Evolutionary conservation across 2,113 vertebrate genomes (phyloP), one percentile per base, ranked within the genome.

Genomic region (Psettodes erumei): DNA sequence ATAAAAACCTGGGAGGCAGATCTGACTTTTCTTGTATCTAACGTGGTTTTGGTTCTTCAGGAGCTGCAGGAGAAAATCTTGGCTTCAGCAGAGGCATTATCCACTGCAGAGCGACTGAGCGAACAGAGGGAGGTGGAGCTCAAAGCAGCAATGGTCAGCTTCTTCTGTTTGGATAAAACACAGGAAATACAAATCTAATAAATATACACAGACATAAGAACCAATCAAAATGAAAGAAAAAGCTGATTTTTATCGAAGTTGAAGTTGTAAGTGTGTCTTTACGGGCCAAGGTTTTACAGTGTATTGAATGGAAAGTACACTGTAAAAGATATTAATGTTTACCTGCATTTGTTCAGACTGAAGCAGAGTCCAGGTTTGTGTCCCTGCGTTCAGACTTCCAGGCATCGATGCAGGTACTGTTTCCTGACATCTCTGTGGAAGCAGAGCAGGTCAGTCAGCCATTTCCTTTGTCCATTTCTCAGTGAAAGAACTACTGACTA

Each of bases 41-140:
- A 9, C 10, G 38, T 0, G 28, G 7, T 71, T 51, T 0, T 56
- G n/a, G n/a, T n/a, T n/a, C n/a, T n/a, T 18, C 54, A 75, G 72
- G 62, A 75, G 62, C 53, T 75, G 19, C 43, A 59, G 62, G 33
- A 66, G 33, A 48, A 58, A 8, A 18, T 47, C 38, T 21, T 48
- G 33, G 23, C 25, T 0, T 30, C 48, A 1, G 65, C 50, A 1
- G 23, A 3, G 0, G 21, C 35, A 28, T 23, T 27, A 13, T 45
- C 37, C 0, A 9, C 30, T 0, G 38, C 60, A 10, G 59, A 74
- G 25, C 47, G 1, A 18, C 25, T 45, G 37, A 54, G 35, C 0
- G 59, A 50, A 28, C 55, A 43, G 64, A 32, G 37, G 5, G 74
- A 69, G 56, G 74, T 28, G 47, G 74, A 61, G 74, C 64, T 68